These are phyloP conservation scores for Gracilinanus agilis DNA, from an alignment of 2,113 vertebrate genomes.

Conservation along the genomic window DNA sequence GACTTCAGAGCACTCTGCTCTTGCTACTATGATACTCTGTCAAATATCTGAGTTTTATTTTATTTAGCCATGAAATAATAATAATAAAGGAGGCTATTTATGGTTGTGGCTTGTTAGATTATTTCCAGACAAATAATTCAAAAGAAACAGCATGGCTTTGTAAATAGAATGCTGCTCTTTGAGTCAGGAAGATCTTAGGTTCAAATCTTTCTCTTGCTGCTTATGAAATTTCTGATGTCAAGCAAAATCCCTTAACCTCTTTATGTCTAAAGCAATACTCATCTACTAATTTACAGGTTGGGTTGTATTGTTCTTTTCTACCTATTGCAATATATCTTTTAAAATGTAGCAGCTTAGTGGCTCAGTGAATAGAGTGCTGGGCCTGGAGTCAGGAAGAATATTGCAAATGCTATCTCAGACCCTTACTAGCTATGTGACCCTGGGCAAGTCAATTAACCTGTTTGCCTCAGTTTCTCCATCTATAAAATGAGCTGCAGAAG, in stretches of 20 bases:
- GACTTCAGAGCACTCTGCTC: neutral
- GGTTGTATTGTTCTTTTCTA: neutral
- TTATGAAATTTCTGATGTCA: neutral
- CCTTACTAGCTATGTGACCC: neutral
- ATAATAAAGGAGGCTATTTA: slow-evolving; percentile 6
- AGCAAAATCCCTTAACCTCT: neutral
- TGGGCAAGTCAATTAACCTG: neutral
- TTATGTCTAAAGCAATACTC: neutral
- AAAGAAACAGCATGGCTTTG: neutral
- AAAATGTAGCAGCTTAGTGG: too few species aligned
- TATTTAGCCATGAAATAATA: neutral
- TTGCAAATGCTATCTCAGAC: neutral
- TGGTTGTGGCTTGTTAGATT: neutral
- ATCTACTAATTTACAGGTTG: neutral
- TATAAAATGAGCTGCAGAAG: neutral
- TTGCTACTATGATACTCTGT: neutral
- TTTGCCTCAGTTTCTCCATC: too few species aligned
- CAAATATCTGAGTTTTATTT: neutral
- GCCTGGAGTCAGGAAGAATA: too few species aligned
- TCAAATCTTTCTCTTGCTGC: neutral
- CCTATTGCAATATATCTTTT: too few species aligned
- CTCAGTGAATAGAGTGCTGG: too few species aligned
- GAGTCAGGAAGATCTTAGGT: neutral
- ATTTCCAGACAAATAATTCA: neutral
- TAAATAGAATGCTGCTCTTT: neutral